phyloP scores from a whole-genome alignment of 1,140 invertebrate species.

The Andricus grossulariae region DNA sequence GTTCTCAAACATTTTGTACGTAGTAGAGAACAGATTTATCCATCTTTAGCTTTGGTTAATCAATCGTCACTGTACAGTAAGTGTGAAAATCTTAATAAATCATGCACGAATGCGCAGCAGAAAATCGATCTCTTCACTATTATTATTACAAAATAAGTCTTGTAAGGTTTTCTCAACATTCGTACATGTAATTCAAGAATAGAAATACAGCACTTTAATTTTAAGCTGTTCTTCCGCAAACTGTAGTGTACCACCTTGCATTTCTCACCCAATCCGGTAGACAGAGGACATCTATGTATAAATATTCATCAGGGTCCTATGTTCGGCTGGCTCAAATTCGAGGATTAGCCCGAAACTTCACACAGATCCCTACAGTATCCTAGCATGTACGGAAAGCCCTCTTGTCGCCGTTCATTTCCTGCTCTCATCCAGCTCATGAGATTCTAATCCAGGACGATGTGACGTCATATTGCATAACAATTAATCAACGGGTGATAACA shows the following conservation, averaged over 20 bases:
- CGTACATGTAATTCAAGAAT: too few species aligned
- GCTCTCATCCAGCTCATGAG: constrained; percentile 54
- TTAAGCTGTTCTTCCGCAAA: constrained; percentile 31
- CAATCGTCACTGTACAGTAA: too few species aligned
- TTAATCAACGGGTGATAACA: constrained; percentile 76
- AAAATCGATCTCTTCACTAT: too few species aligned
- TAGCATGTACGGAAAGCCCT: constrained; percentile 48
- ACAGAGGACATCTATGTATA: constrained; percentile 61
- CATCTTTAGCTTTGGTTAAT: too few species aligned
- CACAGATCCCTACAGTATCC: constrained; percentile 59
- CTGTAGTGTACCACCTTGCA: constrained; percentile 61
- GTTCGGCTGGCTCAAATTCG: constrained; percentile 74
- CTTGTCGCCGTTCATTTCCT: constrained; percentile 39
- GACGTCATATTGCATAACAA: constrained; percentile 78
- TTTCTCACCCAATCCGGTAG: constrained; percentile 53
- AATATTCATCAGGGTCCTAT: constrained; percentile 77
- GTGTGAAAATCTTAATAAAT: too few species aligned
- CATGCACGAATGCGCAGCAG: too few species aligned
- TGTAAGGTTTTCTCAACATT: too few species aligned
- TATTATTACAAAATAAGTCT: too few species aligned
- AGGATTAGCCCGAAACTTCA: constrained; percentile 74
- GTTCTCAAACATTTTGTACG: too few species aligned
- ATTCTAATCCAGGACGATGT: constrained; percentile 71
- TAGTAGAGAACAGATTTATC: too few species aligned
- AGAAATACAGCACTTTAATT: too few species aligned